Percentiles rank a stretch among this genome's conserved stretches.
These are phyloP conservation scores for Elephantulus edwardii DNA, from an alignment of 2,113 vertebrate species.

Conservation along the genomic window DNA sequence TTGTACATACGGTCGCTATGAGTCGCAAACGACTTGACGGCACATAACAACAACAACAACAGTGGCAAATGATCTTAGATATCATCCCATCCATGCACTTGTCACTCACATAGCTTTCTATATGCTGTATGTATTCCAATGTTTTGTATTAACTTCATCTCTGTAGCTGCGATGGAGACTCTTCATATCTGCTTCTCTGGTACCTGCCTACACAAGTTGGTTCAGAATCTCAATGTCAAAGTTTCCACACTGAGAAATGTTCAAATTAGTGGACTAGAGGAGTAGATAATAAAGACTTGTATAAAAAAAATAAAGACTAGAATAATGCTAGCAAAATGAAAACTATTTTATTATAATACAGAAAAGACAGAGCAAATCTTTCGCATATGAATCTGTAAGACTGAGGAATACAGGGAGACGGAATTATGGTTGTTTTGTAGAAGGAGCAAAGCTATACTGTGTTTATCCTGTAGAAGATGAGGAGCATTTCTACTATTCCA, in stretches of 20 bases:
- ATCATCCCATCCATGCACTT: neutral
- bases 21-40: too few species aligned
- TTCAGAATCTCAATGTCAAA: neutral
- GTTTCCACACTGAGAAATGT: neutral
- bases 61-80: neutral
- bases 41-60: too few species aligned
- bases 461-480: rapidly evolving
- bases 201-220: too few species aligned
- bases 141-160: neutral
- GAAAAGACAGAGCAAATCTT: neutral
- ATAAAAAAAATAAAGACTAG: neutral
- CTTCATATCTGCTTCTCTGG: neutral
- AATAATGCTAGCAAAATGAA: neutral
- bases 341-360: too few species aligned
- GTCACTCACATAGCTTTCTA: neutral
- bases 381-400: neutral
- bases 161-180: neutral
- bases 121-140: neutral
- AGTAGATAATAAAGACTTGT: too few species aligned
- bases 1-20: too few species aligned
- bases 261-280: neutral
- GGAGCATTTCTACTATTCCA: neutral
- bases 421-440: neutral
- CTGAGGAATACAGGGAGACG: neutral
- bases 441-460: neutral